phyloP scores from a whole-genome alignment of 1,140 invertebrate species.

The honey bee (Apis mellifera) region Amel_HAv3.1 CM009931.2:25466501-25467000 shows the following conservation, averaged over 20 bases:
- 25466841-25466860: slow-evolving; percentile 83
- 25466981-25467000: slow-evolving; percentile 91
- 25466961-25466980: slow-evolving; percentile 91
- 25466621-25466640: slow-evolving; percentile 1
- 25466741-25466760: slow-evolving; percentile 85
- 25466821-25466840: slow-evolving; percentile 85
- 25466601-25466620: background rate
- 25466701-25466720: slow-evolving; percentile 71
- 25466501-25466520: background rate
- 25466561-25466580: background rate
- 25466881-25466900: slow-evolving; percentile 87
- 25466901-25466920: slow-evolving; percentile 90
- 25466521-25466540: no score
- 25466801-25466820: slow-evolving; percentile 94
- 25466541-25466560: no score
- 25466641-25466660: slow-evolving; percentile 73
- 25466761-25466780: slow-evolving; percentile 86
- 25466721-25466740: slow-evolving; percentile 81
- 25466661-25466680: slow-evolving; percentile 94
- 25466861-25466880: slow-evolving; percentile 85
- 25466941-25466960: slow-evolving; percentile 87
- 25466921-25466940: slow-evolving; percentile 85
- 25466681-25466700: slow-evolving; percentile 82
- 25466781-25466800: slow-evolving; percentile 88
- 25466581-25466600: background rate